A percentile compares a stretch with the other conserved stretches of the same genome.
phyloP scores from a whole-genome alignment of 2,888 invertebrate genomes.

The Netelia inedita region DNA sequence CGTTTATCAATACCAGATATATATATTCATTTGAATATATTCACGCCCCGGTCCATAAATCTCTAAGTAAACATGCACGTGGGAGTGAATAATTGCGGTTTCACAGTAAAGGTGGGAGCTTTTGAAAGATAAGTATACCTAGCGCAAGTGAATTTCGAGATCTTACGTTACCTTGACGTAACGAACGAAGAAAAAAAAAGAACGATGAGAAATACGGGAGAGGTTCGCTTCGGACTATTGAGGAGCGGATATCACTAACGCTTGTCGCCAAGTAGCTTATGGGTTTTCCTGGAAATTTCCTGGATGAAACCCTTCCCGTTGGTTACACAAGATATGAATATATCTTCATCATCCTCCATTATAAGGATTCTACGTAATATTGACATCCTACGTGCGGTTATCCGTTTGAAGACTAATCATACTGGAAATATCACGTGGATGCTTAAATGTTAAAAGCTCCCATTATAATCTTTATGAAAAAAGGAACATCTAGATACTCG shows the following conservation, averaged over 20 bases:
- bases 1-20: neutral
- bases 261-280: slow-evolving; percentile 23
- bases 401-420: neutral
- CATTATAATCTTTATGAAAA: too few species aligned
- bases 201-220: neutral
- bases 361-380: neutral
- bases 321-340: neutral
- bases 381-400: neutral
- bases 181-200: neutral
- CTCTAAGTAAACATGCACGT: neutral
- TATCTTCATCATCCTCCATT: neutral
- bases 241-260: neutral
- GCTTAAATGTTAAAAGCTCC: too few species aligned
- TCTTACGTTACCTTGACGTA: neutral
- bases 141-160: neutral
- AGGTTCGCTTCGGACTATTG: neutral
- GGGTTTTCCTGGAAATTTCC: slow-evolving; percentile 1
- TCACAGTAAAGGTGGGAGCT: too few species aligned
- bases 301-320: neutral
- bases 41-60: neutral
- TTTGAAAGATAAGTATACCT: too few species aligned
- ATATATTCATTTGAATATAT: neutral
- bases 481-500: too few species aligned
- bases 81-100: too few species aligned
- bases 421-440: neutral